Evolutionary conservation across 2,888 invertebrate genomes (phyloP).

Genomic region (Leistus spinibarbis): DNA sequence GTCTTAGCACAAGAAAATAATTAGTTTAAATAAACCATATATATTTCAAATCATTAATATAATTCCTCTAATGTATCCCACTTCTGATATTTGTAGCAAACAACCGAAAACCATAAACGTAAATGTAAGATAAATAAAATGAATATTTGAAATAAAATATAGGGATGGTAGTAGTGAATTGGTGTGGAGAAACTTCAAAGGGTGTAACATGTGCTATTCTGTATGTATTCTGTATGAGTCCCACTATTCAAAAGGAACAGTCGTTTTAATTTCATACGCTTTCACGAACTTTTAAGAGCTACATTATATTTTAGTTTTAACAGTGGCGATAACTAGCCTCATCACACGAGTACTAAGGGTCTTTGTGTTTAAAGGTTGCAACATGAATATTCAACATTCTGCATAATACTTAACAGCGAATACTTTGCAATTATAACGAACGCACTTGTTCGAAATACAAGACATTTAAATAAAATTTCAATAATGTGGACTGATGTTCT

Average conservation of each 20-base stretch:
- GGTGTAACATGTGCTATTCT: background rate
- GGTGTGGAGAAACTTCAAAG: background rate
- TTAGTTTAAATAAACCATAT: no score
- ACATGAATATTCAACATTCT: background rate
- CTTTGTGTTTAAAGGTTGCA: no score
- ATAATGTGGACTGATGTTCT: no score
- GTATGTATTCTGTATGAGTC: background rate
- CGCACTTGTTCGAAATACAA: no score
- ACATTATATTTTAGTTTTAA: background rate
- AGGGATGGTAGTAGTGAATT: background rate
- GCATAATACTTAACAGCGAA: background rate
- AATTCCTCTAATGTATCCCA: no score
- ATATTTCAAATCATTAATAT: no score
- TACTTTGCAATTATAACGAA: no score
- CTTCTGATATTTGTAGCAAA: no score
- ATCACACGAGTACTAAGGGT: background rate
- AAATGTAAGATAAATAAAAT: background rate
- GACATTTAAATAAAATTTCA: no score
- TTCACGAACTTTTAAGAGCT: background rate
- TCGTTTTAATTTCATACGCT: background rate
- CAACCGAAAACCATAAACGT: no score
- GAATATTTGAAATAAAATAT: background rate
- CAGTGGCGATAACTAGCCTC: background rate
- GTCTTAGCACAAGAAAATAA: no score
- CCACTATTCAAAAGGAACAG: background rate